Conservation (phyloP, 2,113 vertebrate species). For the Regulus satrapa region DNA sequence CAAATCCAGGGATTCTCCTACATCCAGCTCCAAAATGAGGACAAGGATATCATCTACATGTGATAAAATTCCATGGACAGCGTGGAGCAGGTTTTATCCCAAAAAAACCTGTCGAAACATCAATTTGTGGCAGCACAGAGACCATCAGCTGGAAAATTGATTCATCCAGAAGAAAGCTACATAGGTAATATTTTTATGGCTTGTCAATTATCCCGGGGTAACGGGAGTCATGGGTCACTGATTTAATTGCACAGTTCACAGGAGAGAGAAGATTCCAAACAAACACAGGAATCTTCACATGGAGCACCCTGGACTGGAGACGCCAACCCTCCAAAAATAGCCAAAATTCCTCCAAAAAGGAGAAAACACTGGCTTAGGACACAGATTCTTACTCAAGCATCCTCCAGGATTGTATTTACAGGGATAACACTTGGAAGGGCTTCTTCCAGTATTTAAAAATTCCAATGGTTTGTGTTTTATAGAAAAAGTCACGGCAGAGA, state of each 20-base stretch:
- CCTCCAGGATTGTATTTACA: background rate
- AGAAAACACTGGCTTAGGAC: background rate
- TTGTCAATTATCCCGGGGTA: background rate
- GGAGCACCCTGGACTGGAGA: background rate
- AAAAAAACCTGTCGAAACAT: background rate
- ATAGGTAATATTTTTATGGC: background rate
- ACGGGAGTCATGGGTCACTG: background rate
- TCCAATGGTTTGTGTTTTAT: background rate
- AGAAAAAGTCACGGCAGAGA: conserved; percentile 9
- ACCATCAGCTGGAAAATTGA: background rate
- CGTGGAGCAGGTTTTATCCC: background rate
- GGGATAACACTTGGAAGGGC: background rate
- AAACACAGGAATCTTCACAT: background rate
- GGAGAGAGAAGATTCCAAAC: background rate
- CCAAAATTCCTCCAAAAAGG: background rate
- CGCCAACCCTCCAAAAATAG: background rate
- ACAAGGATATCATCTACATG: background rate
- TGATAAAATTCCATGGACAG: background rate
- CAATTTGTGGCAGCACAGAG: background rate
- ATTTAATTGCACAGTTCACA: background rate
- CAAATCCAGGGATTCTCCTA: background rate
- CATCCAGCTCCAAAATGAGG: background rate
- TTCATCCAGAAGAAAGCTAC: background rate
- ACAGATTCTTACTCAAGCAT: background rate
- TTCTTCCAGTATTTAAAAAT: background rate